A percentile compares a stretch with the other conserved stretches of the same genome.
Conservation (phyloP, 2,888 invertebrate genomes). For the Tipula lateralis region DNA sequence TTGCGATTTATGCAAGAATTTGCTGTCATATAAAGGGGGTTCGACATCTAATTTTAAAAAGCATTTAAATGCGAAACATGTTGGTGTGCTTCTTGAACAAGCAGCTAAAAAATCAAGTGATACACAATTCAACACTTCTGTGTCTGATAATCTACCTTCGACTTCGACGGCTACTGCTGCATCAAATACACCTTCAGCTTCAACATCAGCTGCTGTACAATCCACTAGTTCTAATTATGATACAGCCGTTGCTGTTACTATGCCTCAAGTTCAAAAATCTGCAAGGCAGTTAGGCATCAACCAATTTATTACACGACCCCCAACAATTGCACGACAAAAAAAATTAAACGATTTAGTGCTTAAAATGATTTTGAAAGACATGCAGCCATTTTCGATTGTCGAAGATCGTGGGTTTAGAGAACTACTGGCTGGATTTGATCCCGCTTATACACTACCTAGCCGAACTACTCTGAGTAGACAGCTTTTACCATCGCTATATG, state of each 20-base stretch:
- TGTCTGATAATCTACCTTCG: not conserved
- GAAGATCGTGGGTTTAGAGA: constrained; percentile 36
- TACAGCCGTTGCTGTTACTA: not conserved
- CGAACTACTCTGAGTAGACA: constrained; percentile 36
- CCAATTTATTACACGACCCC: too few relatives aligned
- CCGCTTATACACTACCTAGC: constrained; percentile 38
- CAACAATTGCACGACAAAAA: not conserved
- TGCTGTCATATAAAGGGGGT: not conserved
- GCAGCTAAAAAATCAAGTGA: not conserved
- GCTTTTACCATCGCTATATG: constrained; percentile 2
- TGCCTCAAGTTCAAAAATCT: not conserved
- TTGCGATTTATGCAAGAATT: not conserved
- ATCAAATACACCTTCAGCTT: not conserved
- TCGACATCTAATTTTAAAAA: not conserved
- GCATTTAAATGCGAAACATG: too few relatives aligned
- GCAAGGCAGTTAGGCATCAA: not conserved
- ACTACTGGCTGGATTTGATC: constrained; percentile 37
- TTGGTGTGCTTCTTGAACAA: not conserved
- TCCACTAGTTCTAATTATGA: not conserved
- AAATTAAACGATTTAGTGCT: constrained; percentile 33
- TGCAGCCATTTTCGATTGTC: constrained; percentile 35
- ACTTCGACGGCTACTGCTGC: not conserved
- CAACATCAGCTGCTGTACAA: not conserved
- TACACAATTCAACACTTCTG: not conserved
- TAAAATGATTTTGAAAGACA: too few relatives aligned